phyloP scores from a whole-genome alignment of 2,888 invertebrate genomes.

The Patella caerulea region DNA sequence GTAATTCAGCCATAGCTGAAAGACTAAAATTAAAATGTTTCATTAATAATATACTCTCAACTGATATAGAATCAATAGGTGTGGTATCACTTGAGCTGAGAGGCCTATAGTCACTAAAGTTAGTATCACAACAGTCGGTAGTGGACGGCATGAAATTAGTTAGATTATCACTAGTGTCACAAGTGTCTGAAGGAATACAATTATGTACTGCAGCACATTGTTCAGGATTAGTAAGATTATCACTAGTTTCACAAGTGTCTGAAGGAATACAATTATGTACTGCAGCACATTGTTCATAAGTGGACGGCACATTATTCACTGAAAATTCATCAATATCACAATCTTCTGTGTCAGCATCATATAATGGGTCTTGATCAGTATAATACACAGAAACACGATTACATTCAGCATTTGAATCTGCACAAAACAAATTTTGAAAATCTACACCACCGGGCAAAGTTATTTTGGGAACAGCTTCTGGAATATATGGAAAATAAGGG shows the following conservation, averaged over 20 bases:
- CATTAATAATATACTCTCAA: constrained; percentile 6
- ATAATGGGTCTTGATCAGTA: not conserved
- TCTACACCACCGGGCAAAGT: constrained; percentile 11
- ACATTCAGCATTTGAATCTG: not conserved
- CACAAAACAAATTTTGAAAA: not conserved
- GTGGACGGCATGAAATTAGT: not conserved
- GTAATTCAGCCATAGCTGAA: not conserved
- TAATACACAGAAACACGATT: not conserved
- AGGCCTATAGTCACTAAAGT: not conserved
- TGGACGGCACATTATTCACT: too few species aligned
- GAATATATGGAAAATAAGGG: constrained; percentile 21
- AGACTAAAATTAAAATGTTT: constrained; percentile 2
- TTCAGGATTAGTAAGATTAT: too few species aligned
- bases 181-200: not conserved
- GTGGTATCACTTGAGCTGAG: not conserved
- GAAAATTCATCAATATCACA: not conserved
- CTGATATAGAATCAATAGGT: not conserved
- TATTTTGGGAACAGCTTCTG: not conserved
- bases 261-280: not conserved
- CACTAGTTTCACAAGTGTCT: too few species aligned
- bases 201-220: too few species aligned
- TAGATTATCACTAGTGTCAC: not conserved
- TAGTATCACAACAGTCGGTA: not conserved
- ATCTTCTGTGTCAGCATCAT: constrained; percentile 10
- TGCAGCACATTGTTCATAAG: not conserved